Percentiles rank a stretch among this genome's conserved stretches.
These are phyloP conservation scores for Ormyrus thymus DNA, from an alignment of 2,888 invertebrate genomes.

Conservation along the genomic window DNA sequence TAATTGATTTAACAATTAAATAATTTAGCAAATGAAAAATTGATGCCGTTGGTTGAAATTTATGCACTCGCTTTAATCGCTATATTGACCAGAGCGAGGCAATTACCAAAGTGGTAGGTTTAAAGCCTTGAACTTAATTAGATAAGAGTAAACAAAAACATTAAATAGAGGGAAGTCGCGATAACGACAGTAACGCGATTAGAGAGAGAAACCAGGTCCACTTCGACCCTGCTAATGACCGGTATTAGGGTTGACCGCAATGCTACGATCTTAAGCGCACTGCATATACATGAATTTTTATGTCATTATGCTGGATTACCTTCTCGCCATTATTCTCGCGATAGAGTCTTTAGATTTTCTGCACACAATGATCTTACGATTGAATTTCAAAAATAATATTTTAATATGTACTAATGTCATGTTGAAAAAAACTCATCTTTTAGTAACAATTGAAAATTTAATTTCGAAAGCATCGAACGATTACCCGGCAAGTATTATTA, in stretches of 20 bases:
- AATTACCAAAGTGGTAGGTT: neutral
- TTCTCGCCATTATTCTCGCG: neutral
- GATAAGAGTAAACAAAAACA: neutral
- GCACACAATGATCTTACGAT: too few species aligned
- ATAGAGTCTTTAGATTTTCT: neutral
- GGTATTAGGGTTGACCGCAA: slow-evolving; percentile 12
- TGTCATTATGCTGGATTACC: neutral
- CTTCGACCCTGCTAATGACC: slow-evolving; percentile 10
- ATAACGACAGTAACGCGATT: slow-evolving; percentile 12
- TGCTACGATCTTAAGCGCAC: neutral
- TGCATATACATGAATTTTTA: slow-evolving; percentile 6
- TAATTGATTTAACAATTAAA: too few species aligned
- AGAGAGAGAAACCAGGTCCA: neutral
- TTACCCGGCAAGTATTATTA: too few species aligned
- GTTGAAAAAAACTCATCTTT: too few species aligned
- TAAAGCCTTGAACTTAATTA: neutral
- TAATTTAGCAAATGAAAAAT: too few species aligned
- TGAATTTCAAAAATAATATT: too few species aligned
- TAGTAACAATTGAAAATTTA: too few species aligned
- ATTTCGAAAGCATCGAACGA: too few species aligned
- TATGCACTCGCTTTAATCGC: too few species aligned
- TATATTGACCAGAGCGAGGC: too few species aligned
- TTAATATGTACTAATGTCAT: too few species aligned
- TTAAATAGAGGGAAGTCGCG: neutral
- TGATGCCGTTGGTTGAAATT: too few species aligned